Evolutionary conservation across 2,797 vertebrate genomes (phyloP), one percentile per base, ranked within the genome.

Genomic region (Chaunax sp.): DNA sequence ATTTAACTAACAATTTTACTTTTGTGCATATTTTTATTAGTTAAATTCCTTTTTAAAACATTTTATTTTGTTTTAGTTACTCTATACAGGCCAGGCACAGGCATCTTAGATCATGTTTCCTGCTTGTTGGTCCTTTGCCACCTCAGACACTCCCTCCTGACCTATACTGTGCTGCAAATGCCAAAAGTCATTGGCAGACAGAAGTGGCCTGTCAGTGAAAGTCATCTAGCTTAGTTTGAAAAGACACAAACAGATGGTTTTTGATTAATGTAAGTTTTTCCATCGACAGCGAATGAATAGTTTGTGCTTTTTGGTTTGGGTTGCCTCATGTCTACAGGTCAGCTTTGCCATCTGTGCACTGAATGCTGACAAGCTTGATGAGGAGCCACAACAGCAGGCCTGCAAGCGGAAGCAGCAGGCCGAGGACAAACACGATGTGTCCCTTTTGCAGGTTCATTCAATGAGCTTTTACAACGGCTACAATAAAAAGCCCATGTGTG

Each of bases 191-290:
- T 53, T 23, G 22, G 28, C 20, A n/a, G 28, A 45, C 35, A 51
- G 26, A 61, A 38, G 54, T 30, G n/a, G 23, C 5, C 76, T 73
- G 77, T 75, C 72, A 75, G 16, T 87, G 78, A 84, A 81, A 78
- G 7, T 8, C 64, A 19, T 46, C 9, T 3, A 58, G 38, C 3
- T 6, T 16, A 49, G 43, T 20, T 40, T 50, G 2, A 50, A 69
- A 40, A 50, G 47, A 77, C 70, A 25, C 23, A 9, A 67, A 16
- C 59, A 77, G 59, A 72, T 69, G 72, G 18, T 78, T 75, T 76
- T 67, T 68, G 0, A 18, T 64, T 64, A 54, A 75, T 72, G 63
- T 64, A 43, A 63, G 15, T 52, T 73, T 56, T 67, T 67, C 67
- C 60, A 18, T 49, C 14, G 45, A 15, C 22, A 63, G 55, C 68